These are phyloP conservation scores for Tonatia bakeri DNA, from an alignment of 2,113 vertebrate genomes.

Conservation along the genomic window DNA sequence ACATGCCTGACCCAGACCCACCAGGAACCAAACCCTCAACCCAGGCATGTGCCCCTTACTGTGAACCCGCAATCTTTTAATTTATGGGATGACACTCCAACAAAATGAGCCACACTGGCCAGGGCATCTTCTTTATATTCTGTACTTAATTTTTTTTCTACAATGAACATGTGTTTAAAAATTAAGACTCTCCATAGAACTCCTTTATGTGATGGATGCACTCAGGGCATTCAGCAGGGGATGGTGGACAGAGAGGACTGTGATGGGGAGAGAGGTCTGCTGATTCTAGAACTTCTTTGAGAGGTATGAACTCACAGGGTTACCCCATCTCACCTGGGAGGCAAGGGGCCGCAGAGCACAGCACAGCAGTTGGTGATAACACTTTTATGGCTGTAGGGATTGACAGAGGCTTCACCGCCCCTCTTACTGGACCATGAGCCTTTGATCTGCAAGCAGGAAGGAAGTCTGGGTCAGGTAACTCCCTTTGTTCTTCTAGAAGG, in stretches of 20 bases:
- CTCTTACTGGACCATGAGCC: slow-evolving; percentile 96
- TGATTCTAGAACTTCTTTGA: neutral
- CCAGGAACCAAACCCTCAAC: too few species aligned
- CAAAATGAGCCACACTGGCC: too few species aligned
- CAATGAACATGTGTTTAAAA: neutral
- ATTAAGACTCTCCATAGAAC: neutral
- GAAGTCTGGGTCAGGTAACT: neutral
- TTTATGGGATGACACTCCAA: too few species aligned
- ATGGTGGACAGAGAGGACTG: neutral
- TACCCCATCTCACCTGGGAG: slow-evolving; percentile 87
- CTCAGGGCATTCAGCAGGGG: neutral
- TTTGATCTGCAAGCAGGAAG: slow-evolving; percentile 87
- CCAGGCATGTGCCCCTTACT: too few species aligned
- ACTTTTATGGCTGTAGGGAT: slow-evolving; percentile 95
- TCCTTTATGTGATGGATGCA: neutral
- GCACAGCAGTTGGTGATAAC: slow-evolving; percentile 95
- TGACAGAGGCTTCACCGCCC: slow-evolving; percentile 88
- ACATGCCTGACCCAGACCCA: too few species aligned
- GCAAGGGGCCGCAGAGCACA: slow-evolving; percentile 93
- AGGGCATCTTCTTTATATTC: neutral
- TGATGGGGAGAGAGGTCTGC: neutral
- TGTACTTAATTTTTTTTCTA: neutral
- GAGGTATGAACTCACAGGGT: neutral
- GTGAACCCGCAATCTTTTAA: too few species aligned
- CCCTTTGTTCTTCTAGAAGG: neutral